These are phyloP conservation scores for Opisthograptis luteolata DNA, from an alignment of 2,888 invertebrate species.

Conservation along the genomic window DNA sequence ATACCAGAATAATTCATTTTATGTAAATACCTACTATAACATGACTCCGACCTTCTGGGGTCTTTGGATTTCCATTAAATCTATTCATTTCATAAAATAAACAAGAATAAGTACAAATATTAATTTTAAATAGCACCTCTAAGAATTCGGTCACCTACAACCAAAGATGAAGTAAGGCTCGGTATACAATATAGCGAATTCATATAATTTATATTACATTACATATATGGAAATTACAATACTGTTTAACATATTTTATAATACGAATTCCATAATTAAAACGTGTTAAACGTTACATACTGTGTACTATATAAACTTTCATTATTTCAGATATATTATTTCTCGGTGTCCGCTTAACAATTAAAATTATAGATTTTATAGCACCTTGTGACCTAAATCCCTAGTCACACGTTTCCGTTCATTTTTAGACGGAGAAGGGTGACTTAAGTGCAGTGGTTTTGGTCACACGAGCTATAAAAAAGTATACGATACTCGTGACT, in stretches of 20 bases:
- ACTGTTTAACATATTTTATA: slow-evolving; percentile 74
- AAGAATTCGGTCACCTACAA: slow-evolving; percentile 35
- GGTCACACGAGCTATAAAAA: too few species aligned
- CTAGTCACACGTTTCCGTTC: too few species aligned
- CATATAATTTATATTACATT: slow-evolving; percentile 24
- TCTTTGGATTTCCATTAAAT: slow-evolving; percentile 62
- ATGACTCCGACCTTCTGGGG: slow-evolving; percentile 78
- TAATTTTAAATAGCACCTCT: slow-evolving; percentile 61
- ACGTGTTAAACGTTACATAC: too few species aligned
- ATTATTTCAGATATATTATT: slow-evolving; percentile 5
- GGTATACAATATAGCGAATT: slow-evolving; percentile 23
- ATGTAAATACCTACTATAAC: slow-evolving; percentile 72
- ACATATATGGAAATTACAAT: slow-evolving; percentile 71
- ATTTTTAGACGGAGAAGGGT: too few species aligned
- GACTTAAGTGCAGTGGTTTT: too few species aligned
- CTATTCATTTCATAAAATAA: slow-evolving; percentile 48
- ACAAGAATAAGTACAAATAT: slow-evolving; percentile 22
- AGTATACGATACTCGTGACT: too few species aligned
- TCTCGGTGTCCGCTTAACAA: slow-evolving; percentile 33
- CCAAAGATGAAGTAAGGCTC: slow-evolving; percentile 49
- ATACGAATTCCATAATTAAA: slow-evolving; percentile 69
- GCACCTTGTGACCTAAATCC: too few species aligned
- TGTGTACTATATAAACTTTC: slow-evolving; percentile 3
- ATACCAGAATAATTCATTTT: slow-evolving; percentile 64
- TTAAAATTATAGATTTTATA: too few species aligned